Evolutionary conservation across 2,888 invertebrate genomes (phyloP), one percentile per base, ranked within the genome.

Genomic region (Lochmaea crataegi): DNA sequence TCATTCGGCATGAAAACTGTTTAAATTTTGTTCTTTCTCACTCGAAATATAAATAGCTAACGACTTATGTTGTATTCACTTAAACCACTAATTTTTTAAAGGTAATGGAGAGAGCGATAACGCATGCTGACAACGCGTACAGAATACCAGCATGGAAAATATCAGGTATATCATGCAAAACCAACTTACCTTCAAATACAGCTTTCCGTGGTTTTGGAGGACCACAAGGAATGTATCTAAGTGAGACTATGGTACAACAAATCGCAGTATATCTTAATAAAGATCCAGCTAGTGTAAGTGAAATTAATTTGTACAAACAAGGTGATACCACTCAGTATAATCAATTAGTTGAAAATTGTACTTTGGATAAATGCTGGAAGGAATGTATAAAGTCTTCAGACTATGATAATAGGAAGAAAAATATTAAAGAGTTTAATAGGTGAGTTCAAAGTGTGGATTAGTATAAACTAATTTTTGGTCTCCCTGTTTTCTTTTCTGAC

Each of bases 181-280:
- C 98, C 0, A 97, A 98, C 88, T 85, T 96, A 65, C 93, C 96
- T 0, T 96, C 96, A 0, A 96, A 96, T 84, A 98, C 97, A 0
- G 98, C 98, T 0, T 98, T 97, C 83, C 89, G 98, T 80, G 96
- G 96, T 2, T 97, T 96, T 82, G 97, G 97, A 7, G 96, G 93
- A 0, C 97, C 97, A 0, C 97, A 97, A 80, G 96, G 94, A 41
- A 96, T 96, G 96, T 94, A 94, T 83, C 91, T 93, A 1, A 94
- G 91, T 0, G 97, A 97, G 86, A 91, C 89, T 78, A 92, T 95
- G 79, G 90, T 95, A 53, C 89, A 93, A 75, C 92, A 95, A 77
- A 89, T 96, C 14, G 96, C 97, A 1, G 89, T 89, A 45, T 90
- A 89, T 79, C 87, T 96, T 26, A 89, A 90, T 0, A 90, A 91